A percentile compares a stretch with the other conserved stretches of the same genome.
Conservation (phyloP, 2,888 invertebrate species). For the Epicampocera succincta region DNA sequence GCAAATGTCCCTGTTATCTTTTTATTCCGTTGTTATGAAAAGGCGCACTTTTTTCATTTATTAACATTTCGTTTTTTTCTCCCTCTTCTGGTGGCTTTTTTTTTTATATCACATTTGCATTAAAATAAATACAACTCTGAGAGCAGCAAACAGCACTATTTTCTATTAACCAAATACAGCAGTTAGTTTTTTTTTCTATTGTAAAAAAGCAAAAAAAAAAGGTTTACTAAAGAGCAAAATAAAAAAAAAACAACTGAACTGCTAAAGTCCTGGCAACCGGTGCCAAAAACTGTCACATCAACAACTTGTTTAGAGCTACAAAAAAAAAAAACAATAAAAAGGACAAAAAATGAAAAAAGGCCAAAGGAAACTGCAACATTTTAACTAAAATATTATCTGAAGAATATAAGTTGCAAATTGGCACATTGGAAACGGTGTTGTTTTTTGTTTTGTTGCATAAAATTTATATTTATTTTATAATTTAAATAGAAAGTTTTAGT, state of each 20-base stretch:
- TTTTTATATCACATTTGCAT: not conserved
- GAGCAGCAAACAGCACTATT: slow-evolving; percentile 17
- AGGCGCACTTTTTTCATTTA: slow-evolving; percentile 63
- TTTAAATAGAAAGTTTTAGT: not conserved
- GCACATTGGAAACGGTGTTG: slow-evolving; percentile 30
- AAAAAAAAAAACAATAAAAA: not conserved
- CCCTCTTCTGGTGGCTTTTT: slow-evolving; percentile 25
- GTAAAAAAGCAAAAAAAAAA: too few relatives aligned
- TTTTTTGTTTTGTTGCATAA: slow-evolving; percentile 15
- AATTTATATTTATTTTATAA: too few relatives aligned
- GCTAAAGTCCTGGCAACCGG: slow-evolving; percentile 50
- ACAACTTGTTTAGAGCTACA: not conserved
- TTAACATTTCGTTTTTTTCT: slow-evolving; percentile 53
- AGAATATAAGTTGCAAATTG: slow-evolving; percentile 41
- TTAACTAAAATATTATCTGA: slow-evolving; percentile 36
- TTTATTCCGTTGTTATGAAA: slow-evolving; percentile 58
- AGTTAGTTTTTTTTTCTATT: slow-evolving; percentile 24
- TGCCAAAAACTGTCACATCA: slow-evolving; percentile 39
- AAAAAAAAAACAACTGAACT: slow-evolving; percentile 21
- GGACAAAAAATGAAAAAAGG: too few relatives aligned
- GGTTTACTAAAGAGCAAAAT: not conserved
- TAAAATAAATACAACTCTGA: slow-evolving; percentile 7
- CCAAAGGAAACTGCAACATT: slow-evolving; percentile 26
- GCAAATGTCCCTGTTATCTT: slow-evolving; percentile 65
- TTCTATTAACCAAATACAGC: slow-evolving; percentile 65